A percentile compares a stretch with the other conserved stretches of the same genome.
phyloP scores from a whole-genome alignment of 1,140 invertebrate genomes.

The Amphibalanus amphitrite region DNA sequence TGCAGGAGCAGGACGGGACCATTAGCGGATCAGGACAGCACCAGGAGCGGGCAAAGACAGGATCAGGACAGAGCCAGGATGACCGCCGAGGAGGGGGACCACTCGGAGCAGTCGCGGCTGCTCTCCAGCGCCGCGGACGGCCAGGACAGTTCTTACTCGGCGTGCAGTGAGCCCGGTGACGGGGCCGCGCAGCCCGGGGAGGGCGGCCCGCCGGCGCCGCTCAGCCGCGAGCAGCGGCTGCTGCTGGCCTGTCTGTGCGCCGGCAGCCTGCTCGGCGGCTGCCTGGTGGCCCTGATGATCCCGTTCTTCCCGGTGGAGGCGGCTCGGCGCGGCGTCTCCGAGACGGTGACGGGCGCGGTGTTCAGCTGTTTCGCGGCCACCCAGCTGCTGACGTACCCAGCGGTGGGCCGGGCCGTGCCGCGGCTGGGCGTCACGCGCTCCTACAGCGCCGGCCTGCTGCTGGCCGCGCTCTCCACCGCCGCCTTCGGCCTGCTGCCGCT shows the following conservation, averaged over 20 bases:
- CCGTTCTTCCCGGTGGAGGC: constrained; percentile 28
- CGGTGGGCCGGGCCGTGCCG: constrained; percentile 34
- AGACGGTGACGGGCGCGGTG: constrained; percentile 20
- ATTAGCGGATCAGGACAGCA: too few species aligned
- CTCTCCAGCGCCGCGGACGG: too few species aligned
- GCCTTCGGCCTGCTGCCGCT: constrained; percentile 25
- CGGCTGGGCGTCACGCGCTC: constrained; percentile 31
- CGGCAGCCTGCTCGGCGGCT: constrained; percentile 26
- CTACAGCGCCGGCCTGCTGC: constrained; percentile 27
- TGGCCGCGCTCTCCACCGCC: constrained; percentile 27
- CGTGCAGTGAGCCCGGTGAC: neutral
- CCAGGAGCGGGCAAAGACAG: too few species aligned
- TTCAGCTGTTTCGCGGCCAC: constrained; percentile 21
- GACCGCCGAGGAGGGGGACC: too few species aligned
- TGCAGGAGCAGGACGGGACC: too few species aligned
- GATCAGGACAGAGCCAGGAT: too few species aligned
- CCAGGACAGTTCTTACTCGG: neutral
- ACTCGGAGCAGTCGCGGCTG: too few species aligned
- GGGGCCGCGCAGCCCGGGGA: too few species aligned
- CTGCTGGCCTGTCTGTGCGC: constrained; percentile 34
- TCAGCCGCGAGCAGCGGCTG: constrained; percentile 25
- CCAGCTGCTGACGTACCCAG: constrained; percentile 21
- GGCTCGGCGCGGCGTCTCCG: constrained; percentile 24
- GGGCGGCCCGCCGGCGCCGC: too few species aligned
- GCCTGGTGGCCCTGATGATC: constrained; percentile 27